Conservation (phyloP, 2,797 vertebrate species). For the Anguilla megastoma region DNA sequence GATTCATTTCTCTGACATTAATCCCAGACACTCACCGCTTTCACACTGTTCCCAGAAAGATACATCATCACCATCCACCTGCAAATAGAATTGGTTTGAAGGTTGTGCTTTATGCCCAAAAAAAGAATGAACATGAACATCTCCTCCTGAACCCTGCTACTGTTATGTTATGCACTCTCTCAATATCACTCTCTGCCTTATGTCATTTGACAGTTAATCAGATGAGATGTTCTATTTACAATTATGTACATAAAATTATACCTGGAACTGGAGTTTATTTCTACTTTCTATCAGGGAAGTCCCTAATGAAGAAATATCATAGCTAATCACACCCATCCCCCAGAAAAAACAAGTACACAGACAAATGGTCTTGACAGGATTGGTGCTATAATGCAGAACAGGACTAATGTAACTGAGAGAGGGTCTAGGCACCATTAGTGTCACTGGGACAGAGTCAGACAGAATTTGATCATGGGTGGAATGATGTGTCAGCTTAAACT, state of each 20-base stretch:
- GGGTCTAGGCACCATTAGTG: neutral
- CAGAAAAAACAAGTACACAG: neutral
- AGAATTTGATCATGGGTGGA: neutral
- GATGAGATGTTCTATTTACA: neutral
- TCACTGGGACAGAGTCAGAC: neutral
- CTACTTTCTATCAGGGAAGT: neutral
- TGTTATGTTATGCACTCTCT: neutral
- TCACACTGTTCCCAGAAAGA: slow-evolving; percentile 9
- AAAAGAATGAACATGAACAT: neutral
- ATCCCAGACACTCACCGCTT: slow-evolving; percentile 36
- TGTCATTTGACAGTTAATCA: neutral
- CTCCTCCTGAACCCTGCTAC: neutral
- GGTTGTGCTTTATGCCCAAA: neutral
- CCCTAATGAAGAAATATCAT: neutral
- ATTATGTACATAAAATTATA: neutral
- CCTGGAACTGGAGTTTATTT: neutral
- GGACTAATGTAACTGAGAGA: neutral
- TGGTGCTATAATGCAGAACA: neutral
- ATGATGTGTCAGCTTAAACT: slow-evolving; percentile 8
- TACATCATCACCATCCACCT: slow-evolving; percentile 35
- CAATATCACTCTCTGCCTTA: neutral
- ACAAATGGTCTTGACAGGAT: neutral
- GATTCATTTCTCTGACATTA: neutral
- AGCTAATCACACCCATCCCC: neutral
- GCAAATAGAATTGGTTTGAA: slow-evolving; percentile 14